phyloP scores from a whole-genome alignment of 2,113 vertebrate genomes.

The Pedetes capensis region DNA sequence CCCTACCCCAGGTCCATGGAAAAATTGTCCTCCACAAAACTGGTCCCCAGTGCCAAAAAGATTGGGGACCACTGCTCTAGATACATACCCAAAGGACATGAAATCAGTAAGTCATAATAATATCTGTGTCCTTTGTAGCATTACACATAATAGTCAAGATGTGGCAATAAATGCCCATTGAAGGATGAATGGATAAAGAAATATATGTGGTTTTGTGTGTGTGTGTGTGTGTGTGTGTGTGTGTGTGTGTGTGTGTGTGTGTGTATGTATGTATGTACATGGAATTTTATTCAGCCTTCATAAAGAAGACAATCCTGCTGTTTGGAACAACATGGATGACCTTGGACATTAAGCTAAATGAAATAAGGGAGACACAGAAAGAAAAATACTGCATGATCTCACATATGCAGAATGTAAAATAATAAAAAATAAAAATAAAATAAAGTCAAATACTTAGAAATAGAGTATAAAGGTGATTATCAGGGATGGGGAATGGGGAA shows the following conservation, averaged over 20 bases:
- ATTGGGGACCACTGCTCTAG: no score
- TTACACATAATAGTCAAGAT: background rate
- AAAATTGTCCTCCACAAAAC: no score
- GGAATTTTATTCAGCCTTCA: background rate
- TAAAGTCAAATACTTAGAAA: background rate
- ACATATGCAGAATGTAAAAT: background rate
- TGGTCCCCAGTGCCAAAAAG: no score
- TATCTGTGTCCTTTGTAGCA: background rate
- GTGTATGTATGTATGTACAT: no score
- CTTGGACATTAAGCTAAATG: background rate
- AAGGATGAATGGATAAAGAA: no score
- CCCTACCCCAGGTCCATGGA: no score
- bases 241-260: no score
- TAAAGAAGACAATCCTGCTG: background rate
- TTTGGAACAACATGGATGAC: background rate
- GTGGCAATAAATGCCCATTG: background rate
- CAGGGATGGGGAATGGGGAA: fast-evolving
- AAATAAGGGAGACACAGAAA: background rate
- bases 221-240: background rate
- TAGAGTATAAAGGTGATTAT: background rate
- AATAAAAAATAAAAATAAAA: no score
- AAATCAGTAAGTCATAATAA: no score
- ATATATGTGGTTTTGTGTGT: no score
- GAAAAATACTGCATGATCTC: background rate
- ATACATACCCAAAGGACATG: background rate